Conservation (phyloP, 2,888 invertebrate species). For the Tribolium freemani region DNA sequence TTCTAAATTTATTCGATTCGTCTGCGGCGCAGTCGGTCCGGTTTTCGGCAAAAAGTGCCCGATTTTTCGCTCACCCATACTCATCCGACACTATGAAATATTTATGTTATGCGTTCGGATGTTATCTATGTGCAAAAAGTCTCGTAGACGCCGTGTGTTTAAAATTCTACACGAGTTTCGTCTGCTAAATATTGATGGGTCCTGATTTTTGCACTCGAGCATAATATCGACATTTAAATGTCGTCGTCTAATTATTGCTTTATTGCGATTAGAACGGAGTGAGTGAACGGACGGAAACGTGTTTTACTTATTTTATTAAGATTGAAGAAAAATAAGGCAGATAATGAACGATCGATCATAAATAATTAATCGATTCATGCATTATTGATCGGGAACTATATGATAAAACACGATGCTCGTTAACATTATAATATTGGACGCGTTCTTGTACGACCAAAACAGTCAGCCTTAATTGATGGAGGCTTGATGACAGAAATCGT, state of each 20-base stretch:
- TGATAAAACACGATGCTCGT: slow-evolving; percentile 59
- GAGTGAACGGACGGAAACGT: not conserved
- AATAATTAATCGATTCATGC: slow-evolving; percentile 67
- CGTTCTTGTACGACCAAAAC: slow-evolving; percentile 57
- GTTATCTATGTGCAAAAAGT: slow-evolving; percentile 54
- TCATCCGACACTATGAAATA: slow-evolving; percentile 60
- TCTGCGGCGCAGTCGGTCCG: slow-evolving; percentile 53
- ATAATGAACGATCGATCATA: slow-evolving; percentile 66
- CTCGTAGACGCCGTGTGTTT: slow-evolving; percentile 47
- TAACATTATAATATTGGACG: slow-evolving; percentile 58
- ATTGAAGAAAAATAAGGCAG: slow-evolving; percentile 56
- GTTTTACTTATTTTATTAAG: slow-evolving; percentile 53
- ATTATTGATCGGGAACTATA: slow-evolving; percentile 66
- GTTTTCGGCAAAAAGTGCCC: slow-evolving; percentile 54
- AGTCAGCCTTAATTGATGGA: slow-evolving; percentile 60
- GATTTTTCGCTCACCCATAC: slow-evolving; percentile 48
- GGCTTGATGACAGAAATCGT: slow-evolving; percentile 61
- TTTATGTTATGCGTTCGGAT: slow-evolving; percentile 58
- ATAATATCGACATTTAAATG: slow-evolving; percentile 20
- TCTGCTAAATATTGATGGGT: slow-evolving; percentile 48
- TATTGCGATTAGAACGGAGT: not conserved
- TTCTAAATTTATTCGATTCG: slow-evolving; percentile 59
- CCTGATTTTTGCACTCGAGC: not conserved
- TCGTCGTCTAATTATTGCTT: slow-evolving; percentile 3
- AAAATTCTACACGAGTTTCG: slow-evolving; percentile 48